A percentile compares a stretch with the other conserved stretches of the same genome.
Evolutionary conservation across 64 coral and sea anemone genomes (phyloP).

Genomic region (Catalaphyllia jardinei): DNA sequence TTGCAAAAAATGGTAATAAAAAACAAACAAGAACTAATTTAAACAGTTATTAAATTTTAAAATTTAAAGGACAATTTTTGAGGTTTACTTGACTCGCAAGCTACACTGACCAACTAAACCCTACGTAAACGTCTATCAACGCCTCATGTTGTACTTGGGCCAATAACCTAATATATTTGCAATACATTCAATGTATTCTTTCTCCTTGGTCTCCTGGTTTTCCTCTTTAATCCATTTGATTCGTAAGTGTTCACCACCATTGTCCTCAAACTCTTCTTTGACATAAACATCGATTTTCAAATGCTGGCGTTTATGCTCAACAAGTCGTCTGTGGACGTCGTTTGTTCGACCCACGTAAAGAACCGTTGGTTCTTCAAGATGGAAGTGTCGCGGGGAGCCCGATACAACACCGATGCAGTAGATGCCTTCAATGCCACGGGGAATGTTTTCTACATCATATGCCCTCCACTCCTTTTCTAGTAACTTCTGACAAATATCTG

Average conservation of each 20-base stretch:
- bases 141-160: not conserved
- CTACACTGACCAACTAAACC: too few species aligned
- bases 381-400: not conserved
- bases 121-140: not conserved
- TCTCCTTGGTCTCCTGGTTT: not conserved
- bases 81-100: too few species aligned
- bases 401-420: not conserved
- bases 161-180: not conserved
- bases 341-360: not conserved
- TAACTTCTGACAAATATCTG: not conserved
- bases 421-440: not conserved
- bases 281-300: not conserved
- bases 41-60: too few species aligned
- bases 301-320: not conserved
- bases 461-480: not conserved
- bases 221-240: not conserved
- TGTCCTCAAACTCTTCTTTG: not conserved
- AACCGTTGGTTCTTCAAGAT: not conserved
- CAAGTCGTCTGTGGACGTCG: not conserved
- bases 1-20: too few species aligned
- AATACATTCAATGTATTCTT: not conserved
- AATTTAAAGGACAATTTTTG: too few species aligned
- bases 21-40: too few species aligned
- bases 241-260: not conserved
- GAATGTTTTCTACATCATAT: not conserved